These are phyloP conservation scores for Agelas oroides DNA, from an alignment of 37 sponge, comb jelly and placozoan genomes.

Conservation along the genomic window DNA sequence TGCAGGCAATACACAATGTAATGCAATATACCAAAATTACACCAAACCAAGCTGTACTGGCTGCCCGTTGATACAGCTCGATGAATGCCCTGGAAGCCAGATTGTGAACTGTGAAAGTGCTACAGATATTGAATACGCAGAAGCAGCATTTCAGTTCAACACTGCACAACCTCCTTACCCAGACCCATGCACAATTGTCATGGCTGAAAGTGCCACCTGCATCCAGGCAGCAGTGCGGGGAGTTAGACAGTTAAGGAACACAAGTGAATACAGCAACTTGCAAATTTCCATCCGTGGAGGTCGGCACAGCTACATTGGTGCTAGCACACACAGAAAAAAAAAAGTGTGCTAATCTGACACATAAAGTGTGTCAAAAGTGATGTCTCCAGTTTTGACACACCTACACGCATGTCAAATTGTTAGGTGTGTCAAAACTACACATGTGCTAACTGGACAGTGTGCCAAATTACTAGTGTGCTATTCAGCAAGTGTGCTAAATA, in stretches of 20 bases:
- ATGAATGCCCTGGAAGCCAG: background rate
- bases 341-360: too few species aligned
- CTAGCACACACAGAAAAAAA: too few species aligned
- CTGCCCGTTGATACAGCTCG: background rate
- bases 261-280: background rate
- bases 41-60: background rate
- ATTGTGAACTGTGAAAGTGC: slow-evolving; percentile 3
- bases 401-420: too few species aligned
- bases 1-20: background rate
- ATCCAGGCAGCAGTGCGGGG: background rate
- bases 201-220: background rate
- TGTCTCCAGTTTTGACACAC: too few species aligned
- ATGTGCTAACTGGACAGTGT: too few species aligned
- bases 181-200: background rate
- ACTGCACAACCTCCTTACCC: background rate
- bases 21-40: background rate
- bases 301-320: slow-evolving; percentile 12
- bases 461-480: too few species aligned
- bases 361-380: too few species aligned
- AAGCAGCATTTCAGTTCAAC: slow-evolving; percentile 13
- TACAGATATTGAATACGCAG: background rate
- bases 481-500: too few species aligned
- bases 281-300: background rate
- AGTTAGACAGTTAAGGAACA: background rate
- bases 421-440: too few species aligned